Evolutionary conservation across 2,888 invertebrate genomes (phyloP), one percentile per base, ranked within the genome.

Genomic region (Leptinotarsa juncta): DNA sequence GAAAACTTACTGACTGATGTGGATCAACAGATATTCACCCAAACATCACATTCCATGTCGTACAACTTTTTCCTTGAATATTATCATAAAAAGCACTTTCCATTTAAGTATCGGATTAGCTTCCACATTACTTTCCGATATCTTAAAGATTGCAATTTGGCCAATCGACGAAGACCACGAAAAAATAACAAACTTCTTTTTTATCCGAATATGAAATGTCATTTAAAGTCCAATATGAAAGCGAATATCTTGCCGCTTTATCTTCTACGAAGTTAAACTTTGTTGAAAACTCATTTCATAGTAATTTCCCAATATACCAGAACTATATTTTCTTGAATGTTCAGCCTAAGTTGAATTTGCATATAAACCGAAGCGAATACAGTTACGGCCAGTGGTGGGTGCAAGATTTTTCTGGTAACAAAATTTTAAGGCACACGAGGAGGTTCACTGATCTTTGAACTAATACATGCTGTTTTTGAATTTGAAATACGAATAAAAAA

Each of bases 251-350:
- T 65, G 53, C 20, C 67, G 70, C 68, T 74, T 73, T 74, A 74
- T 77, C 74, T 73, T 66, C 67, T 51, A 65, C 65, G 70, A 68
- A 78, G 73, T 77, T 77, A 77, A 82, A 82, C 81, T 82, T 82
- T 82, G 81, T 82, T 81, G 80, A 76, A 83, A 83, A 82, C 82
- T 83, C 82, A 80, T 83, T 82, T 81, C 81, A 81, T 78, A 79
- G 82, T 83, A 83, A 83, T 83, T 83, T 82, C 81, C 82, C 82
- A 82, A 82, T 81, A 83, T 81, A 81, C 82, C 82, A 81, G 82
- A 83, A 82, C 82, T 83, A 82, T 82, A 83, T 82, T 82, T 82
- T 81, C 81, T 77, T 77, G 80, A 83, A 81, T 81, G 81, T 79
- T 83, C 81, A 80, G 78, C 77, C 81, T 74, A 80, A 80, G 73